Conservation (phyloP, 2,797 vertebrate genomes). For the Sebastes vulpes region DNA sequence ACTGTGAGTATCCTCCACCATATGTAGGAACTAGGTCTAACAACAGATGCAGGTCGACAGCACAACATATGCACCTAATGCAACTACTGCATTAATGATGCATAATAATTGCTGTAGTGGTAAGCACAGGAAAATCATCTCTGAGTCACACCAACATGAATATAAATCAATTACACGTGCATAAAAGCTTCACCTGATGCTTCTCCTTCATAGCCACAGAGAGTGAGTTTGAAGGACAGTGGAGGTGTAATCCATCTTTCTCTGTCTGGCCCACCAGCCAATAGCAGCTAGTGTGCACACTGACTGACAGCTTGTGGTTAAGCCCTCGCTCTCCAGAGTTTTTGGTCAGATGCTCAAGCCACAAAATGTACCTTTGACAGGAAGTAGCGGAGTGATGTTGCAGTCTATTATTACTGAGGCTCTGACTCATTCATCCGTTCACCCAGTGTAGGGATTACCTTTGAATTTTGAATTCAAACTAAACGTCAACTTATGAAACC, state of each 20-base stretch:
- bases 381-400: constrained; percentile 7
- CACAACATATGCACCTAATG: constrained; percentile 50
- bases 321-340: constrained; percentile 10
- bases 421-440: constrained; percentile 33
- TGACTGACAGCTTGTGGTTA: constrained; percentile 44
- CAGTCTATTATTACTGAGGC: constrained; percentile 30
- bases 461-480: constrained; percentile 36
- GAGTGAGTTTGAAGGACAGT: constrained; percentile 15
- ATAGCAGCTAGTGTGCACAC: not conserved
- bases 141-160: constrained; percentile 4
- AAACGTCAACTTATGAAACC: constrained; percentile 43
- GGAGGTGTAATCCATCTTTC: not conserved
- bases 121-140: constrained; percentile 13
- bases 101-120: constrained; percentile 42
- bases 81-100: constrained; percentile 53
- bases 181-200: constrained; percentile 9
- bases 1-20: constrained; percentile 1
- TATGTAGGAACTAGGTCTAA: constrained; percentile 24
- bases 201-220: not conserved
- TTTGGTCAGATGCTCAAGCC: constrained; percentile 11
- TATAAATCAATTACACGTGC: constrained; percentile 10
- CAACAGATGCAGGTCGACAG: constrained; percentile 66
- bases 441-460: constrained; percentile 27
- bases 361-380: constrained; percentile 15
- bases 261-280: not conserved